These are phyloP conservation scores for Miniopterus natalensis DNA, from an alignment of 2,113 vertebrate genomes.

Conservation along the genomic window DNA sequence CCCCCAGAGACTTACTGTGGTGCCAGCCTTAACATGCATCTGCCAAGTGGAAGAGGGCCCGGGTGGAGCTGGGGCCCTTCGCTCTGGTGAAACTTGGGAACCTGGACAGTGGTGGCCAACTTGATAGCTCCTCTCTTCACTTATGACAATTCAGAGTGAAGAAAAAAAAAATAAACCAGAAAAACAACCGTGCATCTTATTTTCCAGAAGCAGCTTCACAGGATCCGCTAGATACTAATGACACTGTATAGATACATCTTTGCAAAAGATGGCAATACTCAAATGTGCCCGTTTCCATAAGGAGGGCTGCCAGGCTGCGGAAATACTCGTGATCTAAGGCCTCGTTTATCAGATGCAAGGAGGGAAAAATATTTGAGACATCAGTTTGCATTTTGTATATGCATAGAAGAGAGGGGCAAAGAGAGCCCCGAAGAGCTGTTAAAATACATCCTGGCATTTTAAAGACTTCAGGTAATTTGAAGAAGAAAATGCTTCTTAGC, in stretches of 20 bases:
- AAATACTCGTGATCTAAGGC: background rate
- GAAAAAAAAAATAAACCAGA: background rate
- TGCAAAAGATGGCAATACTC: background rate
- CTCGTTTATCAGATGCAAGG: background rate
- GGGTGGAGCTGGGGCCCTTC: background rate
- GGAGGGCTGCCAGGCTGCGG: background rate
- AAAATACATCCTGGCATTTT: slow-evolving; percentile 71
- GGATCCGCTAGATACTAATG: background rate
- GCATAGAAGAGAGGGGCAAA: background rate
- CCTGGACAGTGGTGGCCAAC: background rate
- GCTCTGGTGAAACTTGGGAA: background rate
- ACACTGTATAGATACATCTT: background rate
- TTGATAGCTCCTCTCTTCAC: background rate
- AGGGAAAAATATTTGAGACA: background rate
- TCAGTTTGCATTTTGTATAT: background rate
- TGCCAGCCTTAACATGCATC: background rate
- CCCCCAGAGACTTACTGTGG: background rate
- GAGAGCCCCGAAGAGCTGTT: slow-evolving; percentile 34
- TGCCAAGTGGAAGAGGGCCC: background rate
- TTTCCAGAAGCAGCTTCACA: slow-evolving; percentile 10
- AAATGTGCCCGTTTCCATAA: background rate
- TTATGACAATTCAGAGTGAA: background rate
- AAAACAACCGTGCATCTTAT: background rate
- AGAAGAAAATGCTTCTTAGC: slow-evolving; percentile 69
- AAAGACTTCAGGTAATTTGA: slow-evolving; percentile 68